phyloP scores from a whole-genome alignment of 2,888 invertebrate species.

The Hypomecis punctinalis region DNA sequence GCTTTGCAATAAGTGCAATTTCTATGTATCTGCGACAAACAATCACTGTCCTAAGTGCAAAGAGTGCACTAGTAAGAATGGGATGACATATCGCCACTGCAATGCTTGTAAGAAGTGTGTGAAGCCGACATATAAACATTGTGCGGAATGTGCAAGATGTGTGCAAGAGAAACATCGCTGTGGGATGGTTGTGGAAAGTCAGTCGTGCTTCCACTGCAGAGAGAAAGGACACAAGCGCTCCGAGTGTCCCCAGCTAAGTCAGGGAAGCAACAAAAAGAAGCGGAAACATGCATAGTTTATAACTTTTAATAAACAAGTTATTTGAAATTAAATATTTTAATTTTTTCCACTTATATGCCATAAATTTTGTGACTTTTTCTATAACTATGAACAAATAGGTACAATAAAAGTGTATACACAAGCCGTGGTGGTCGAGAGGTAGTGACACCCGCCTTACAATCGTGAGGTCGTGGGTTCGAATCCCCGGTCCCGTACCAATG shows the following conservation, averaged over 20 bases:
- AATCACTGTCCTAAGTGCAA: constrained; percentile 74
- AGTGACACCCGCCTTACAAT: too few species aligned
- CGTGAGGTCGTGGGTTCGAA: too few species aligned
- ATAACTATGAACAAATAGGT: too few species aligned
- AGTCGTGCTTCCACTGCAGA: constrained; percentile 86
- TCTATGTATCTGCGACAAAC: constrained; percentile 84
- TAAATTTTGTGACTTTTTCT: too few species aligned
- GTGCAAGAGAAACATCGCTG: constrained; percentile 71
- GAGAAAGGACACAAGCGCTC: constrained; percentile 83
- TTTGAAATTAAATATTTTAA: too few species aligned
- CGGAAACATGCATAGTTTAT: constrained; percentile 60
- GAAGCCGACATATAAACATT: constrained; percentile 94
- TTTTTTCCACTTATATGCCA: too few species aligned
- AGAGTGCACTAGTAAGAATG: constrained; percentile 78
- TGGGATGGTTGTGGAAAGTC: constrained; percentile 67
- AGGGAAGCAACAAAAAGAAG: constrained; percentile 61
- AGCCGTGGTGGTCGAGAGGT: too few species aligned
- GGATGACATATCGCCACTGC: constrained; percentile 92
- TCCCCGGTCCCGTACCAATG: too few species aligned
- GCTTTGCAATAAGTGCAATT: constrained; percentile 89
- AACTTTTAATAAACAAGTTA: constrained; percentile 52
- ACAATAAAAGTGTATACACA: too few species aligned
- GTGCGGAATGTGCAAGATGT: constrained; percentile 89
- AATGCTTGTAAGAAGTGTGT: constrained; percentile 91
- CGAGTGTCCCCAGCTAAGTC: constrained; percentile 76